Evolutionary conservation across 2,888 invertebrate species (phyloP).

Genomic region (Diaperis boleti): DNA sequence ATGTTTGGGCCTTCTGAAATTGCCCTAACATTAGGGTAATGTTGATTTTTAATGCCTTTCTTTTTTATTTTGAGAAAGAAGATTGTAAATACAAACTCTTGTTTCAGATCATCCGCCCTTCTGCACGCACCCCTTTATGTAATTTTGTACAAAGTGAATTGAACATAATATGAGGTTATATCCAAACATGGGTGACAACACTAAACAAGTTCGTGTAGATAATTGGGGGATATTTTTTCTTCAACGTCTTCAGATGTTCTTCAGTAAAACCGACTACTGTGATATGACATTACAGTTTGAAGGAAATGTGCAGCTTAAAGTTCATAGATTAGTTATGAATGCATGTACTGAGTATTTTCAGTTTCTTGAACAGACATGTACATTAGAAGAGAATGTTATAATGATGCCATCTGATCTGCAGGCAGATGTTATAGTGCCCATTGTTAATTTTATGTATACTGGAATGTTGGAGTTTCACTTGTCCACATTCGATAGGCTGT

Average conservation of each 20-base stretch:
- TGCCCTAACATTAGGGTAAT: not conserved
- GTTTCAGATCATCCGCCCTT: not conserved
- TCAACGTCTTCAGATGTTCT: constrained; percentile 85
- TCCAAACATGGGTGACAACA: constrained; percentile 67
- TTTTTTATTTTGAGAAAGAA: not conserved
- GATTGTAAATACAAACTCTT: not conserved
- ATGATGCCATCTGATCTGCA: constrained; percentile 84
- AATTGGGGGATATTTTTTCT: constrained; percentile 94
- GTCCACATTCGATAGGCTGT: constrained; percentile 78
- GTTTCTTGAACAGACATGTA: constrained; percentile 77
- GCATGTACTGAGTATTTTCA: constrained; percentile 91
- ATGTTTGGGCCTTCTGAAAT: not conserved
- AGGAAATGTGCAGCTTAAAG: constrained; percentile 81
- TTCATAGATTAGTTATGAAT: constrained; percentile 85
- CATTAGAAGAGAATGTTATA: constrained; percentile 76
- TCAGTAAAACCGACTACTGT: constrained; percentile 87
- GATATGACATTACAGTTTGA: constrained; percentile 87
- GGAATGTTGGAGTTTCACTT: constrained; percentile 86
- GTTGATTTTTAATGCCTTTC: not conserved
- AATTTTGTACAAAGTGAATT: not conserved
- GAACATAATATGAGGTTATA: constrained; percentile 24
- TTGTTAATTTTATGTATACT: constrained; percentile 62
- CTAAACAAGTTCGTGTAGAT: constrained; percentile 86
- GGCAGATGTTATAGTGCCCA: constrained; percentile 77
- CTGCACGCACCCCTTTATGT: not conserved